Conservation (phyloP, 2,113 vertebrate species). For the Thamnaconus septentrionalis region DNA sequence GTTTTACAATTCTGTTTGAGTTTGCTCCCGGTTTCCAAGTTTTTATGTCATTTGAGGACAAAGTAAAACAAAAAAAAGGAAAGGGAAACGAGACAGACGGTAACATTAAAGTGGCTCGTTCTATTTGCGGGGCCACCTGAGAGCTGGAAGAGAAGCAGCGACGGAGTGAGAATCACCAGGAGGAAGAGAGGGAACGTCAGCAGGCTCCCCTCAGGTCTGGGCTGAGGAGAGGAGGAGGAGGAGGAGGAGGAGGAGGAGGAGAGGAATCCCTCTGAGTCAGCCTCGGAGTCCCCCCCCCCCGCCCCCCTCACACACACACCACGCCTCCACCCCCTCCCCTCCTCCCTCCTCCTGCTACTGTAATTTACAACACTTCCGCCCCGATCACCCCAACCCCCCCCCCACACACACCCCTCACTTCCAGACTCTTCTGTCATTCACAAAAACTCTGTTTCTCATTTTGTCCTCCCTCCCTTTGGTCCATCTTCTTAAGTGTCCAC, state of each 20-base stretch:
- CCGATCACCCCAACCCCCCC: constrained; percentile 1
- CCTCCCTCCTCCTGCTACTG: constrained; percentile 41
- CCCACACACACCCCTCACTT: too few species aligned
- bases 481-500: constrained; percentile 12
- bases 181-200: too few species aligned
- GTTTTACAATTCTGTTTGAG: too few species aligned
- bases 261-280: constrained; percentile 70
- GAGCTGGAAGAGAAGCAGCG: too few species aligned
- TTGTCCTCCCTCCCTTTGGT: constrained; percentile 2
- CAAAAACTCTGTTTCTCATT: constrained; percentile 25
- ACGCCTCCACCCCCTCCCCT: not conserved
- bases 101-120: too few species aligned
- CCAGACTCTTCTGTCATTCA: constrained; percentile 45
- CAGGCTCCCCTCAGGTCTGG: too few species aligned
- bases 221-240: constrained; percentile 20
- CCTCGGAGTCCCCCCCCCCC: constrained; percentile 54
- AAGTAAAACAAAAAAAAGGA: too few species aligned
- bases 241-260: constrained; percentile 42
- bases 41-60: too few species aligned
- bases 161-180: too few species aligned
- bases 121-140: too few species aligned
- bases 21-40: too few species aligned
- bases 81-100: too few species aligned
- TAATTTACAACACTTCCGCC: constrained; percentile 35
- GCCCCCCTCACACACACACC: not conserved